Evolutionary conservation across 2,113 vertebrate genomes (phyloP), one percentile per base, ranked within the genome.

Genomic region (Diphyllodes magnificus): DNA sequence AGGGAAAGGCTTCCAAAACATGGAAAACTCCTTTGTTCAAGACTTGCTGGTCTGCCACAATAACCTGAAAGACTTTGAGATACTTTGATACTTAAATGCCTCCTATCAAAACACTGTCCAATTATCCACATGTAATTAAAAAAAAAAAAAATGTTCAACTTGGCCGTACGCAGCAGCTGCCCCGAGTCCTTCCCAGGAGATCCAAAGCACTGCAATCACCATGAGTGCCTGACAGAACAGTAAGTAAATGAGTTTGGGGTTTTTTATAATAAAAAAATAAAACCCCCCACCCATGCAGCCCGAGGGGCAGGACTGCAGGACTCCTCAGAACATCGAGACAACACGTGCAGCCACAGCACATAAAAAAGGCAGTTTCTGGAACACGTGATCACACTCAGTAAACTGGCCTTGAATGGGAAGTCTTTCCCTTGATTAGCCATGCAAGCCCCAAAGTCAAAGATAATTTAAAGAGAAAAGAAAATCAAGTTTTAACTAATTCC

Each of bases 351-450:
- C 81, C 66, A 40, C 56, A 76, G 92, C 80, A 57, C 88, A 23
- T 13, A 81, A 72, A 49, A 83, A 93, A 90, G 69, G 90, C 80
- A 35, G 17, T 23, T 23, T 86, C 61, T 72, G 75, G 15, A 82
- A 37, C 68, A 68, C 7, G 33, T 81, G 83, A 54, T 40, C 65
- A 49, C 31, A 9, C 47, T 54, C 50, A 25, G 64, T 13, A 45
- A 70, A 89, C 82, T 39, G 90, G 77, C 50, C 83, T 92, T 75
- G 68, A 83, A 65, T 59, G 40, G 65, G 76, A 95, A 69, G 7
- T 19, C 76, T 77, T 45, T 65, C 45, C 66, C 79, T 95, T 71
- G 28, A 76, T 73, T 51, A 75, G 95, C 68, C 65, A 92, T 8
- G 63, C 56, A 45, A 88, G 77, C 23, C 64, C 71, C 54, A 6